Percentiles rank a stretch among this genome's conserved stretches.
Evolutionary conservation across 2,113 vertebrate species (phyloP).

Genomic region (Pedionomus torquatus): DNA sequence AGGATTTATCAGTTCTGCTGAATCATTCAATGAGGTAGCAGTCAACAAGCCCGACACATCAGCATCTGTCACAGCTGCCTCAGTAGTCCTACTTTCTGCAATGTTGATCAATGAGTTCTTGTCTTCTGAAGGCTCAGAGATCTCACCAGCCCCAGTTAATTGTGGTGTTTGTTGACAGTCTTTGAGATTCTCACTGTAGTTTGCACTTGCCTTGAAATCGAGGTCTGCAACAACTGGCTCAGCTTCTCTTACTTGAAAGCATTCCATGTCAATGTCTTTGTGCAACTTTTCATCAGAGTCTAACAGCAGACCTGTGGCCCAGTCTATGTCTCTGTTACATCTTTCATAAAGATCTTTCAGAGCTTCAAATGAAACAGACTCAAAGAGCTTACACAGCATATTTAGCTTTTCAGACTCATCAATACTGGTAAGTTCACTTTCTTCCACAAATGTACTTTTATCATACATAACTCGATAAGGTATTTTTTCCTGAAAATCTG

Average conservation of each 20-base stretch:
- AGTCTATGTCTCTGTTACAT: constrained; percentile 93
- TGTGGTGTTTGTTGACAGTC: neutral
- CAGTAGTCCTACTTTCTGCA: neutral
- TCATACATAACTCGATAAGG: constrained; percentile 87
- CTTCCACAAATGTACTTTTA: constrained; percentile 91
- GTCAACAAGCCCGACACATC: neutral
- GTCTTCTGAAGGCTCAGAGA: neutral
- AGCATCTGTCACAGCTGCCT: neutral
- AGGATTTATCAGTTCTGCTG: neutral
- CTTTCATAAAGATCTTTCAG: constrained; percentile 94
- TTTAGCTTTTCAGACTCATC: constrained; percentile 82
- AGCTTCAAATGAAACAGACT: constrained; percentile 86
- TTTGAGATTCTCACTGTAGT: neutral
- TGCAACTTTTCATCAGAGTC: constrained; percentile 90
- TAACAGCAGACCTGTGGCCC: constrained; percentile 91
- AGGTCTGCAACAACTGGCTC: constrained; percentile 18
- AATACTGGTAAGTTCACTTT: constrained; percentile 79
- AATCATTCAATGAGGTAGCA: neutral
- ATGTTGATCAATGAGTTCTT: neutral
- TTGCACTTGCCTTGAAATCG: constrained; percentile 49
- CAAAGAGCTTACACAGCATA: constrained; percentile 89
- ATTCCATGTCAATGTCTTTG: constrained; percentile 73
- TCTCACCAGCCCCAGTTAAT: neutral
- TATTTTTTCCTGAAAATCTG: constrained; percentile 74
- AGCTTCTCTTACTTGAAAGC: constrained; percentile 11